Percentiles rank a stretch among this genome's conserved stretches.
phyloP scores from a whole-genome alignment of 2,888 invertebrate species.

The Rhyacophila evoluta region DNA sequence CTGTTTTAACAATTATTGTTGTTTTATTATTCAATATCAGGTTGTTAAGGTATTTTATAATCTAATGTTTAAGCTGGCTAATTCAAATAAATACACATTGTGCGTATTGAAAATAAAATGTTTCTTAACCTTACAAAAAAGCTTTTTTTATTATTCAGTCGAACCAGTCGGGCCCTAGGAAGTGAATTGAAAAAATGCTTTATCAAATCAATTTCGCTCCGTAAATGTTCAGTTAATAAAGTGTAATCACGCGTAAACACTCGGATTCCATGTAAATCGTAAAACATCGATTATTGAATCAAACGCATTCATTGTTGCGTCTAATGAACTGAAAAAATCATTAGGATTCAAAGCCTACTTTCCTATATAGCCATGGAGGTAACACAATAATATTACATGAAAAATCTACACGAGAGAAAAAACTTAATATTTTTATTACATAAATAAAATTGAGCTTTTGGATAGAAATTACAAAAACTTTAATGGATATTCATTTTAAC shows the following conservation, averaged over 20 bases:
- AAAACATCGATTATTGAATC: conserved; percentile 33
- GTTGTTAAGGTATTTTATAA: no score
- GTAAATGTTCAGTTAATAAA: not conserved
- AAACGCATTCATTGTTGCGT: conserved; percentile 35
- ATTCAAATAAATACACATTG: no score
- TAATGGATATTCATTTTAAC: no score
- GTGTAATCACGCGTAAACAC: not conserved
- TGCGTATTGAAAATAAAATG: no score
- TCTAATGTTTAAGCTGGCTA: no score
- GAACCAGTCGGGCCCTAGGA: not conserved
- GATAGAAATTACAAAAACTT: no score
- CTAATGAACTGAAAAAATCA: conserved; percentile 41
- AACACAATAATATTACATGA: not conserved
- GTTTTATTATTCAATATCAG: no score
- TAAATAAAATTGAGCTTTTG: no score
- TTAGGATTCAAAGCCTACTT: conserved; percentile 10
- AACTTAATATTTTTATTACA: no score
- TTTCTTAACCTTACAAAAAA: no score
- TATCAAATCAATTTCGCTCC: not conserved
- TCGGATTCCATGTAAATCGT: conserved; percentile 7
- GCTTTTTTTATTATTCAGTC: no score
- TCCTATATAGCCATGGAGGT: not conserved
- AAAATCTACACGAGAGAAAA: not conserved
- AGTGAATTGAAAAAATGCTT: not conserved
- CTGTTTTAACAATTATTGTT: no score